Evolutionary conservation across 1,140 invertebrate genomes (phyloP).

Genomic region (Trichoplusia ni): DNA sequence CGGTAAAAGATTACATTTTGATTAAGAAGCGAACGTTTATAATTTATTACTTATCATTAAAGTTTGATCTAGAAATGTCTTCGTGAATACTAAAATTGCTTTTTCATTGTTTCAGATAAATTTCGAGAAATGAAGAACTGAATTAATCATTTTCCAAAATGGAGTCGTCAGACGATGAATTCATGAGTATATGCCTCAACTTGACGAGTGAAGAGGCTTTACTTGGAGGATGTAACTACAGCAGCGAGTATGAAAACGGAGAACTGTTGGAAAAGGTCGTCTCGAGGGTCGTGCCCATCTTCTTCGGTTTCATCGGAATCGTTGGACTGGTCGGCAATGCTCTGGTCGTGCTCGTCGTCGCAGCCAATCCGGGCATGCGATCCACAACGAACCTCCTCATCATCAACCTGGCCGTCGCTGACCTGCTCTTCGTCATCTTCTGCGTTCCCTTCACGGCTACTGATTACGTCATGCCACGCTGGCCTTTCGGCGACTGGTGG

Average conservation of each 20-base stretch:
- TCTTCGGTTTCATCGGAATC: constrained; percentile 94
- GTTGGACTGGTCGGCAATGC: constrained; percentile 94
- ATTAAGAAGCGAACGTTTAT: too few relatives aligned
- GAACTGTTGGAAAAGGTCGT: constrained; percentile 84
- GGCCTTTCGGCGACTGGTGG: constrained; percentile 96
- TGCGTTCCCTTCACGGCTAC: constrained; percentile 97
- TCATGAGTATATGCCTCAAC: constrained; percentile 73
- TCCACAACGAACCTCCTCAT: constrained; percentile 97
- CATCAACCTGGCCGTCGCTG: constrained; percentile 93
- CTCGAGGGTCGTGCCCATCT: constrained; percentile 89
- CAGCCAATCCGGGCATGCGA: constrained; percentile 94
- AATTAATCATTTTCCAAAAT: constrained; percentile 44
- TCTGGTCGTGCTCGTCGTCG: constrained; percentile 92
- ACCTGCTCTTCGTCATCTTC: constrained; percentile 96
- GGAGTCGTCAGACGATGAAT: constrained; percentile 73
- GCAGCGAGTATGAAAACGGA: constrained; percentile 70
- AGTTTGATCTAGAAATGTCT: too few relatives aligned
- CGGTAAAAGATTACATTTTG: too few relatives aligned
- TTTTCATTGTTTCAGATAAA: constrained; percentile 58
- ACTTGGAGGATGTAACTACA: constrained; percentile 66
- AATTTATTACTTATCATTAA: too few relatives aligned
- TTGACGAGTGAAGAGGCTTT: constrained; percentile 65
- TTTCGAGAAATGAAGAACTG: constrained; percentile 27
- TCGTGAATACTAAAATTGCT: background rate
- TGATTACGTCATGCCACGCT: constrained; percentile 92